Evolutionary conservation across 2,113 vertebrate genomes (phyloP).

Genomic region (Blennius ocellaris): DNA sequence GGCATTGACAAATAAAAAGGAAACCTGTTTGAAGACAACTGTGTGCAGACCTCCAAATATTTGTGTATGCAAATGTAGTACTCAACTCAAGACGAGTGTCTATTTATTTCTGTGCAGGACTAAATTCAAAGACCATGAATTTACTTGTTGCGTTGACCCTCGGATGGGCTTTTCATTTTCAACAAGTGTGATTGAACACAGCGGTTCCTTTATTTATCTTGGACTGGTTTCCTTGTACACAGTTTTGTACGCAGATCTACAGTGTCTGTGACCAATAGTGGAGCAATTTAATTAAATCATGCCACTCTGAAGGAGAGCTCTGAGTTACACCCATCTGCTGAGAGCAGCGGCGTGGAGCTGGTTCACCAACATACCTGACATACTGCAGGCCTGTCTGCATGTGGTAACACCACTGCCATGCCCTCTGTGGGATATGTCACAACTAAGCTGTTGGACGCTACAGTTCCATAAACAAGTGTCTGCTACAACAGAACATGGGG

Average conservation of each 20-base stretch:
- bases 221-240: not conserved
- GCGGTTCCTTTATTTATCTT: not conserved
- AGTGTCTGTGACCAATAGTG: not conserved
- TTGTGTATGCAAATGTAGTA: conserved; percentile 17
- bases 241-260: not conserved
- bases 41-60: conserved; percentile 28
- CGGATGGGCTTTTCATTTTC: not conserved
- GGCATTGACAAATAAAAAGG: not conserved
- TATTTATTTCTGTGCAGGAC: conserved; percentile 3
- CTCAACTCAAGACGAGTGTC: not conserved
- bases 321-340: conserved; percentile 57
- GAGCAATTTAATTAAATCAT: conserved; percentile 41
- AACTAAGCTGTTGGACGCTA: conserved; percentile 32
- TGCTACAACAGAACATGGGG: no score
- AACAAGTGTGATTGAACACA: not conserved
- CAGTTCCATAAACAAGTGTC: conserved; percentile 2
- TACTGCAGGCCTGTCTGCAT: conserved; percentile 62
- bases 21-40: conserved; percentile 22
- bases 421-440: conserved; percentile 58
- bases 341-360: conserved; percentile 58
- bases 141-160: not conserved
- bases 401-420: conserved; percentile 70
- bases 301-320: conserved; percentile 38
- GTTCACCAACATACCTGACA: conserved; percentile 80
- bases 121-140: not conserved